Conservation (phyloP, 2,113 vertebrate species). For the Xiphophorus hellerii region DNA sequence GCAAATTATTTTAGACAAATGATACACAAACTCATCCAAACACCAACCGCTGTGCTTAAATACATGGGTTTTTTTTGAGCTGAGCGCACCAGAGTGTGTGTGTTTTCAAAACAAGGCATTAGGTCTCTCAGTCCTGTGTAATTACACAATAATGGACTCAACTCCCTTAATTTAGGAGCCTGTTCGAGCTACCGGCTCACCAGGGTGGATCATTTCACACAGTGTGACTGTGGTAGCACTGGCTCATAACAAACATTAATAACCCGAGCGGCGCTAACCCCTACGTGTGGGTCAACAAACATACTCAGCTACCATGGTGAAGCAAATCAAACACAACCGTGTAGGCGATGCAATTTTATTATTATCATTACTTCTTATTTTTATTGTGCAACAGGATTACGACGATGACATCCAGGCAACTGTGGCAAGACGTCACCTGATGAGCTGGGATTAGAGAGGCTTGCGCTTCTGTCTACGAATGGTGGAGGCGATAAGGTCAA, state of each 20-base stretch:
- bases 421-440: slow-evolving; percentile 25
- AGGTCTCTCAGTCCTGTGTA: slow-evolving; percentile 44
- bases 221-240: slow-evolving; percentile 22
- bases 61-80: slow-evolving; percentile 16
- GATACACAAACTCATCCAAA: slow-evolving; percentile 25
- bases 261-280: slow-evolving; percentile 37
- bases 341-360: not conserved
- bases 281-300: slow-evolving; percentile 39
- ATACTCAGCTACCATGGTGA: slow-evolving; percentile 27
- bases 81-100: slow-evolving; percentile 20
- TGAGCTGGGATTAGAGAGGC: slow-evolving; percentile 28
- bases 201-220: slow-evolving; percentile 42
- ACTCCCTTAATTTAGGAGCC: slow-evolving; percentile 61
- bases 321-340: slow-evolving; percentile 14
- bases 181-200: slow-evolving; percentile 37
- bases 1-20: slow-evolving; percentile 12
- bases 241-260: slow-evolving; percentile 34
- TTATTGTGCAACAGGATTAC: slow-evolving; percentile 51
- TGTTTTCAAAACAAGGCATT: slow-evolving; percentile 67
- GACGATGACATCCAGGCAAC: slow-evolving; percentile 1
- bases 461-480: slow-evolving; percentile 15
- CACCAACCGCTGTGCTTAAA: slow-evolving; percentile 34
- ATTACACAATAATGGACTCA: slow-evolving; percentile 67
- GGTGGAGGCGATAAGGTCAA: slow-evolving; percentile 30
- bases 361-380: not conserved